A percentile compares a stretch with the other conserved stretches of the same genome.
Evolutionary conservation across 2,113 vertebrate genomes (phyloP).

Genomic region (Sterna hirundo): DNA sequence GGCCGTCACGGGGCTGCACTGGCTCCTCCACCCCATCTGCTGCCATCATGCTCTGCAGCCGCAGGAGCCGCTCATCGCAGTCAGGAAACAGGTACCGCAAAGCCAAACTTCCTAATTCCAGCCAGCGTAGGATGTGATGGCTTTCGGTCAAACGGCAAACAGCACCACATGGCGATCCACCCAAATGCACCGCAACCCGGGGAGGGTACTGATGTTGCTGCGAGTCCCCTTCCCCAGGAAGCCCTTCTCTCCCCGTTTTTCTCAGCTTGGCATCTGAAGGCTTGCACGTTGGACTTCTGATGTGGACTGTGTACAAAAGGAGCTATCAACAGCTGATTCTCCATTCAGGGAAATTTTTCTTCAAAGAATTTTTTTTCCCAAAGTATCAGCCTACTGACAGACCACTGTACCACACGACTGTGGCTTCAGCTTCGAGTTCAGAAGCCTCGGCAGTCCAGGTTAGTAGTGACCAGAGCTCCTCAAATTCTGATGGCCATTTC

Average conservation of each 20-base stretch:
- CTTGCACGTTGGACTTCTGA: background rate
- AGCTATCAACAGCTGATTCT: background rate
- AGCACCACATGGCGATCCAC: background rate
- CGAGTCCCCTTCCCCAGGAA: background rate
- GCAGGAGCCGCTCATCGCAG: rapidly evolving
- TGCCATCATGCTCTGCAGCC: background rate
- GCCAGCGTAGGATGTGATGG: background rate
- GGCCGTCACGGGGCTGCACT: background rate
- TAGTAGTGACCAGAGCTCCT: background rate
- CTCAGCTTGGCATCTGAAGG: background rate
- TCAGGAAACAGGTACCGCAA: background rate
- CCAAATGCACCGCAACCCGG: background rate
- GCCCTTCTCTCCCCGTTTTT: background rate
- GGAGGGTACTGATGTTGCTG: background rate
- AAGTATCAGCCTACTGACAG: background rate
- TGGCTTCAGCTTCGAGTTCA: background rate
- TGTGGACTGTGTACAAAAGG: background rate
- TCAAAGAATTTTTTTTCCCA: background rate
- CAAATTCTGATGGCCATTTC: background rate
- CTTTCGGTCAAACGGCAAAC: background rate
- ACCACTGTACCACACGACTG: background rate
- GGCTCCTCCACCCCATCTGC: background rate
- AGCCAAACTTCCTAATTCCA: background rate
- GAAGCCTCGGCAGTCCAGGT: background rate
- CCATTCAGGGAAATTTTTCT: background rate